Base-by-base conservation (phyloP, 2,888 invertebrate genomes). In the Bellardia pandia region DNA sequence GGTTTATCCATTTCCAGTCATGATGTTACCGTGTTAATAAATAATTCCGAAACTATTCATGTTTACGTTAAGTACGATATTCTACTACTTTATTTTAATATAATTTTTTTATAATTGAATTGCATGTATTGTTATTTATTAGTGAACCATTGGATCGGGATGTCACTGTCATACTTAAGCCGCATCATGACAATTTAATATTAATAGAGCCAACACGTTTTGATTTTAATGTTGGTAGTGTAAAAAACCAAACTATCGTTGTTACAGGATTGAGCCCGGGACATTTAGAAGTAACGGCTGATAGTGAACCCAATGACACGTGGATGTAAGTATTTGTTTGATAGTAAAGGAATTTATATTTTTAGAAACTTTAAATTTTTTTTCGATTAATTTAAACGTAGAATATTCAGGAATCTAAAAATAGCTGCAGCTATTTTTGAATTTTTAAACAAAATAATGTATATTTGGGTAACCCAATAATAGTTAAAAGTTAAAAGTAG, bases 201-300 rank as follows among this genome's bases (percentile, higher is more conserved):
- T 94, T 94, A 89, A 92, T 96, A 51, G 92, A 94, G 0, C 96
- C 96, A 0, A 91, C 95, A 3, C 71, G 48, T 3, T 92, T 93
- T 48, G 37, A 51, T 5, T 88, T 91, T 48, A 85, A 60, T 5
- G 74, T 89, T 2, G 89, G 92, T 0, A 94, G 93, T 1, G 92
- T 94, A 78, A 87, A 91, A 2, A 94, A 93, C n/a, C 90, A 93
- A 88, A 93, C 94, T 14, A 93, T 96, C 56, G 94, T 94, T 90
- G 94, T 96, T 0, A 94, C 94, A 74, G 97, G 96, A 16, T 94
- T 94, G 51, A 95, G 94, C 37, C 96, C 96, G 1, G 97, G 97
- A 62, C 95, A 96, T 90, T 95, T 96, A 0, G 95, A 95, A 83
- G 94, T 97, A 69, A 95, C 94, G 0, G 95, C 95, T 71, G 95